Conservation (phyloP, 2,888 invertebrate genomes). For the Volucella zonaria region DNA sequence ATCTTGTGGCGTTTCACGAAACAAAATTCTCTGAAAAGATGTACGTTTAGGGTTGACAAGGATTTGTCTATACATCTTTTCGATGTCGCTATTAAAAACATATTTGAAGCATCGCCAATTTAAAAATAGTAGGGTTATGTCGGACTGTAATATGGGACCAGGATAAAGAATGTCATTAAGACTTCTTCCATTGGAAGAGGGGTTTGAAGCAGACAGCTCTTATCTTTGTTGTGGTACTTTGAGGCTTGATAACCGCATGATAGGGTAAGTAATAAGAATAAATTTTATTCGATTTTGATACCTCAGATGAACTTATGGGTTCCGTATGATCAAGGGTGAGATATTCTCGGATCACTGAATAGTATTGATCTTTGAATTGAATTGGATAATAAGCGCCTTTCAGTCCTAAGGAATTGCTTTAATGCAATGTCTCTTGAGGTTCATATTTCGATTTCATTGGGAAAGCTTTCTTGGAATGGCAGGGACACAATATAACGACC, state of each 20-base stretch:
- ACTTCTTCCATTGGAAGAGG: constrained; percentile 1
- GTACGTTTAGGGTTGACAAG: constrained; percentile 13
- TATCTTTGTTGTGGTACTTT: constrained; percentile 5
- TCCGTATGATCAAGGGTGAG: no score
- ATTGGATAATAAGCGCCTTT: not conserved
- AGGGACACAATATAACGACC: not conserved
- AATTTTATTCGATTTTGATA: not conserved
- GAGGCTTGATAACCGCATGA: constrained; percentile 10
- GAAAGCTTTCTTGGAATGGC: not conserved
- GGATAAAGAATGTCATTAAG: no score
- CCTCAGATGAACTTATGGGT: not conserved
- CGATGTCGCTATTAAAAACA: constrained; percentile 25
- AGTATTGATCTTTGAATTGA: constrained; percentile 21
- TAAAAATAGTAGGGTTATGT: constrained; percentile 6
- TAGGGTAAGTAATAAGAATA: constrained; percentile 36
- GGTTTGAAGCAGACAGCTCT: constrained; percentile 9
- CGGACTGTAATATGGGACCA: constrained; percentile 11
- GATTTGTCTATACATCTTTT: constrained; percentile 42
- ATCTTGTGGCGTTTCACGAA: not conserved
- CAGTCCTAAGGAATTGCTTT: constrained; percentile 7
- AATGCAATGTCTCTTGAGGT: not conserved
- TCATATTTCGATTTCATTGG: not conserved
- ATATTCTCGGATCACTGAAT: no score
- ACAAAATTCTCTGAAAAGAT: constrained; percentile 22
- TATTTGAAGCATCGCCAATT: constrained; percentile 21